Evolutionary conservation across 37 sponge, comb jelly and placozoan species (phyloP).

Genomic region (Beroe forskalii): DNA sequence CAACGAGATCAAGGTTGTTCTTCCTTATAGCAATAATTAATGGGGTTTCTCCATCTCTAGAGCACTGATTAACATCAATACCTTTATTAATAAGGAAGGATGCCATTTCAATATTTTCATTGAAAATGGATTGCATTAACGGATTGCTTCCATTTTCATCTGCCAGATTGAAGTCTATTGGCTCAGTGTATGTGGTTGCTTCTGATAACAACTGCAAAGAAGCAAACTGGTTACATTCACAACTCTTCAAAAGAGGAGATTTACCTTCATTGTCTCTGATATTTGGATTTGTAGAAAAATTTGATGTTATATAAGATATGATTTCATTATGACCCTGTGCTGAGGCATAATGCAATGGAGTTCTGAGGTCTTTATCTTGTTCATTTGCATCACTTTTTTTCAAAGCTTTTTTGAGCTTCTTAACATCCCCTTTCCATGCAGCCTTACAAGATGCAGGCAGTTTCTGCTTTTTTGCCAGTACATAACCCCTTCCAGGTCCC

Average conservation of each 20-base stretch:
- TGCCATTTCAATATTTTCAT: constrained; percentile 47
- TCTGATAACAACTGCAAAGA: neutral
- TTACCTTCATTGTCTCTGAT: constrained; percentile 60
- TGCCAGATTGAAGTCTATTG: neutral
- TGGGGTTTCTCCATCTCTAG: constrained; percentile 34
- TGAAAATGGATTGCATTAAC: neutral
- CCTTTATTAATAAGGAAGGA: neutral
- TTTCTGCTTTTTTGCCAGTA: constrained; percentile 52
- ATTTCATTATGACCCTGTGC: constrained; percentile 55
- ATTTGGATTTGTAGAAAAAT: neutral
- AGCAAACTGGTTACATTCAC: constrained; percentile 42
- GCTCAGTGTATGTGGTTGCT: neutral
- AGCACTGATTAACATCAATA: constrained; percentile 5
- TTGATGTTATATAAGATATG: neutral
- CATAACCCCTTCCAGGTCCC: constrained; percentile 36
- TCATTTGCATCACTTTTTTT: constrained; percentile 58
- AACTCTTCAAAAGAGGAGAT: constrained; percentile 25
- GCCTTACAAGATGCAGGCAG: constrained; percentile 62
- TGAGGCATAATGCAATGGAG: constrained; percentile 52
- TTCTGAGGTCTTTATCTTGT: constrained; percentile 30
- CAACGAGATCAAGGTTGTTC: constrained; percentile 35
- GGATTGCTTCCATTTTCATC: constrained; percentile 33
- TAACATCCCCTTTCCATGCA: constrained; percentile 58
- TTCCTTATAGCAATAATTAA: neutral
- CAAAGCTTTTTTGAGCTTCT: constrained; percentile 52